Evolutionary conservation across 2,113 vertebrate genomes (phyloP), one percentile per base, ranked within the genome.

Genomic region (Limanda limanda): DNA sequence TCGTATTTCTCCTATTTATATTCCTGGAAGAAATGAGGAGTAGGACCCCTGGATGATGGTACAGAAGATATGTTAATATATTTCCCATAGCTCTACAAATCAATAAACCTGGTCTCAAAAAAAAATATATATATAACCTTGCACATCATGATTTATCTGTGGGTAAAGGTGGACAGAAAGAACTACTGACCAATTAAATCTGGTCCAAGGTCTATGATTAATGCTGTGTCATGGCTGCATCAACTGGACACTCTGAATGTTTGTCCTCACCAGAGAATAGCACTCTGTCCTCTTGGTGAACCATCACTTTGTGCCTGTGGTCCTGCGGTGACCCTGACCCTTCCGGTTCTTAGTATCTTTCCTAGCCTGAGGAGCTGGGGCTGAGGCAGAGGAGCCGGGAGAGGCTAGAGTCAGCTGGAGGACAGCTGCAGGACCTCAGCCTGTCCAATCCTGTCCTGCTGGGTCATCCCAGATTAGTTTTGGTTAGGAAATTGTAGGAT

Each of bases 381-480:
- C 58, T 71, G 61, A 78, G 64, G 74, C 51, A 52, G 70, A 68
- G 52, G 60, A 75, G 78, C 58, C 31, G 52, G 67, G 37, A 48
- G 69, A 75, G 58, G 62, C 75, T 3, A 42, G 55, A 84, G 89
- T 89, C 79, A 85, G 52, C 40, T 59, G 68, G 75, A 80, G 88
- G 86, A 77, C 91, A 87, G 72, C 63, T 61, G 54, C 51, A 74
- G 60, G 77, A 72, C 25, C 65, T 27, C 62, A 59, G 84, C 71
- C 57, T 24, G n/a, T 66, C 73, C 84, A 25, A 59, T 66, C 24
- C 57, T 21, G n/a, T 66, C 73, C 86, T 40, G 63, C 69, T 24
- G 31, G 74, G 74, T 86, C 75, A 24, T 68, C 71, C 68, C 79
- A 79, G 72, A 87, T 91, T 76, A 89, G 20, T 74, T 82, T 45